Conservation (phyloP, 1,140 invertebrate genomes). For the Lasioglossum albipes region DNA sequence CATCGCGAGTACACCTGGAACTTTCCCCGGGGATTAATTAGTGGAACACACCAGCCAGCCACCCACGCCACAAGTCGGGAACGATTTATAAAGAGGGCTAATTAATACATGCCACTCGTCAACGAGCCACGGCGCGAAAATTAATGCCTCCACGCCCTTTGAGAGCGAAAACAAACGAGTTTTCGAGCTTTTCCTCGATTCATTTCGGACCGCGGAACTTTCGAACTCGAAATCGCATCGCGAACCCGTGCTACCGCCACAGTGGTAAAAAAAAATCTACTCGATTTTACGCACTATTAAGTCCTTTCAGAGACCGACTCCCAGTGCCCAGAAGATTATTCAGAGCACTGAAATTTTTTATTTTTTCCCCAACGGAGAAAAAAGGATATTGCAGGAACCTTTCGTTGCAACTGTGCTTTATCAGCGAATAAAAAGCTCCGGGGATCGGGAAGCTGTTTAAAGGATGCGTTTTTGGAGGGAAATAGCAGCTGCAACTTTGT, state of each 20-base stretch:
- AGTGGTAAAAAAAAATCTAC: neutral
- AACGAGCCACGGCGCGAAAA: slow-evolving; percentile 21
- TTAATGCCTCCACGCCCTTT: slow-evolving; percentile 32
- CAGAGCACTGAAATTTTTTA: neutral
- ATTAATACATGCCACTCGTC: slow-evolving; percentile 37
- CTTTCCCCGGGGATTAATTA: slow-evolving; percentile 30
- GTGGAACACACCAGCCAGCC: neutral
- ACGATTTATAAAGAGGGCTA: slow-evolving; percentile 26
- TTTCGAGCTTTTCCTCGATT: neutral
- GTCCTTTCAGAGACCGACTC: neutral
- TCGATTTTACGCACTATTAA: slow-evolving; percentile 15
- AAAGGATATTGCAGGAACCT: no score
- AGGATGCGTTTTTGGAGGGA: no score
- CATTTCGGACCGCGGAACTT: slow-evolving; percentile 12
- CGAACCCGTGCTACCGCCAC: no score
- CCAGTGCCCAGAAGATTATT: neutral
- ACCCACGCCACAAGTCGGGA: neutral
- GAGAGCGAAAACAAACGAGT: slow-evolving; percentile 2
- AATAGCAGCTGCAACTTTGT: no score
- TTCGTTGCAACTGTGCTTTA: no score
- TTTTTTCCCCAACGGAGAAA: no score
- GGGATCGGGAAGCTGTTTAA: no score
- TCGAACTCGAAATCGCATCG: slow-evolving; percentile 8
- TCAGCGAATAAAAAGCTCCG: no score
- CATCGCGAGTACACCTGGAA: slow-evolving; percentile 34